Evolutionary conservation across 2,888 invertebrate genomes (phyloP).

Genomic region (Drosophila borealis): DNA sequence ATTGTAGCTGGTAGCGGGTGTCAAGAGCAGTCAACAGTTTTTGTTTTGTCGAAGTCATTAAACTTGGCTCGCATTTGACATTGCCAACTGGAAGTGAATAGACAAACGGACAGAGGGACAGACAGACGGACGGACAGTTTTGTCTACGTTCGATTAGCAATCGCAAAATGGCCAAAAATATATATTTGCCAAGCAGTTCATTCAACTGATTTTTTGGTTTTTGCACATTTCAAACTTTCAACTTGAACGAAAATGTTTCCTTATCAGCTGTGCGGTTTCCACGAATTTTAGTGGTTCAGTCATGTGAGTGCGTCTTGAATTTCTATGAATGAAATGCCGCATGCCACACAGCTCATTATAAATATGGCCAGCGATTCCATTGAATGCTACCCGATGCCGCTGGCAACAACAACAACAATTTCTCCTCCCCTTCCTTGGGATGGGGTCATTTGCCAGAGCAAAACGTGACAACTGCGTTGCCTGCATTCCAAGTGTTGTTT

Average conservation of each 20-base stretch:
- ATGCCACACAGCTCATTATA: conserved; percentile 49
- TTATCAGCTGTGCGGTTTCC: conserved; percentile 56
- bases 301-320: conserved; percentile 42
- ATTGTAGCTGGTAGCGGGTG: conserved; percentile 59
- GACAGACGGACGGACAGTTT: conserved; percentile 17
- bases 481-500: conserved; percentile 50
- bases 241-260: conserved; percentile 39
- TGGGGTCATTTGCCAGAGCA: conserved; percentile 71
- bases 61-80: conserved; percentile 75
- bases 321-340: conserved; percentile 73
- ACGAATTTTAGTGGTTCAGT: conserved; percentile 26
- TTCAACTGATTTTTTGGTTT: conserved; percentile 55
- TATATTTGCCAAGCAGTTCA: conserved; percentile 48
- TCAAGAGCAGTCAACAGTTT: conserved; percentile 67
- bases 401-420: no score
- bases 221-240: conserved; percentile 29
- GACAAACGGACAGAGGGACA: conserved; percentile 13
- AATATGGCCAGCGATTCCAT: conserved; percentile 46
- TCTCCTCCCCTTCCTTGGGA: not conserved
- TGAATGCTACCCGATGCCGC: conserved; percentile 69
- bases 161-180: conserved; percentile 27
- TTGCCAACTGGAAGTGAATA: conserved; percentile 64
- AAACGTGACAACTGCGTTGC: conserved; percentile 68
- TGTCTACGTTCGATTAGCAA: conserved; percentile 50
- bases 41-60: conserved; percentile 66